Base-by-base conservation (phyloP, 2,888 invertebrate genomes). In the Nudaria mundana region DNA sequence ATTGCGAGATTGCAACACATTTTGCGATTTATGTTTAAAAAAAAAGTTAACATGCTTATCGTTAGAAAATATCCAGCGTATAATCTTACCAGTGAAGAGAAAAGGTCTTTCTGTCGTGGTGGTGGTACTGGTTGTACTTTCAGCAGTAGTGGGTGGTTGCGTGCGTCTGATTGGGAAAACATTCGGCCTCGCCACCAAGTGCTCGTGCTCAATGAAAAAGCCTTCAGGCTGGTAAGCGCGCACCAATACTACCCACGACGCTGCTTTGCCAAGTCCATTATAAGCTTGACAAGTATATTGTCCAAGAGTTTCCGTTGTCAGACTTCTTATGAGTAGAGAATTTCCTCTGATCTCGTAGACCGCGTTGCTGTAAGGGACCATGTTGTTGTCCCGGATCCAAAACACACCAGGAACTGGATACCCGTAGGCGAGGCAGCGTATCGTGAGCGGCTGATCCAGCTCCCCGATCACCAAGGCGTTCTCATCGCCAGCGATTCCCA, bases 261-360 rank as follows among this genome's bases (percentile, higher is more conserved):
- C 94, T 3, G 97, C 93, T 55, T 92, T 92, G 7, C 93, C 94
- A 5, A 91, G 72, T 2, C 95, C 96, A 70, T 97, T 97, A 79
- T 94, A 97, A 3, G 96, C 97, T 66, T 95, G 94, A 70, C 98
- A 98, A 4, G 94, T 94, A 82, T 98, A 98, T 33, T 93, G 91
- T 3, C 97, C 98, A 36, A 96, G 90, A 63, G 94, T 94, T 4
- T 92, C 91, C 12, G 93, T 64, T 22, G 91, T 90, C 8, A 97
- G 92, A 1, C 91, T 85, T 36, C 92, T 89, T 64, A 98, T 95
- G 44, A 92, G 89, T 30, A 98, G 88, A 1, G 94, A 92, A 75
- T 92, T 93, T 61, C 94, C 95, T 44, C 92, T 90, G 48, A 94
- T 93, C 70, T 95, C 94, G 72, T 92, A 95, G 36, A 91, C 82